These are phyloP conservation scores for Drosophila ambigua DNA, from an alignment of 1,140 invertebrate species.

Conservation along the genomic window DNA sequence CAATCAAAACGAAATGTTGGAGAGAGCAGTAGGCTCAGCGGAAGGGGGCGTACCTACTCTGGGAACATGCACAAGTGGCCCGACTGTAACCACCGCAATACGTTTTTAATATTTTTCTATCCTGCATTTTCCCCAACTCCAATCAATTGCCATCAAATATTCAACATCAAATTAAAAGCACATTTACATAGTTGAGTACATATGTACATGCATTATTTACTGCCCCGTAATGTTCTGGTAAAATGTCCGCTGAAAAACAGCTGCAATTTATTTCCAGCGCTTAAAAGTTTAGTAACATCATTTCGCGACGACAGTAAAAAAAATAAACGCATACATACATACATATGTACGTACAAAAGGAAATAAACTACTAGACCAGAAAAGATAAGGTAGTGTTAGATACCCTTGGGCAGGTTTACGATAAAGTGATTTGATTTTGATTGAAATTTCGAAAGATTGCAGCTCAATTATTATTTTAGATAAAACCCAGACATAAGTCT, in stretches of 20 bases:
- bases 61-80: conserved; percentile 38
- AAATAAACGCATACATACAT: neutral
- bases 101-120: conserved; percentile 39
- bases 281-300: conserved; percentile 1
- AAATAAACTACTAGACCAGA: neutral
- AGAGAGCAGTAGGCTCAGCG: neutral
- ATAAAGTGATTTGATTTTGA: too few species aligned
- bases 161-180: conserved; percentile 11
- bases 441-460: too few species aligned
- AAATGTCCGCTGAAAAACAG: conserved; percentile 27
- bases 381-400: too few species aligned
- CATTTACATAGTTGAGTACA: neutral
- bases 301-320: conserved; percentile 1
- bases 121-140: conserved; percentile 20
- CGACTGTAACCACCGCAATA: conserved; percentile 7
- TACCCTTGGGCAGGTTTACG: too few species aligned
- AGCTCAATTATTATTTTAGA: too few species aligned
- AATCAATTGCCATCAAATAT: conserved; percentile 55
- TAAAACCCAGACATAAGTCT: too few species aligned
- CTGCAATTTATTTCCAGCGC: conserved; percentile 36
- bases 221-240: neutral
- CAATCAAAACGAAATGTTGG: conserved; percentile 44
- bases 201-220: conserved; percentile 1
- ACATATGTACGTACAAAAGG: neutral
- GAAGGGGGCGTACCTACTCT: conserved; percentile 17